Evolutionary conservation across 1,140 invertebrate species (phyloP).

Genomic region (Hycleus phaleratus): DNA sequence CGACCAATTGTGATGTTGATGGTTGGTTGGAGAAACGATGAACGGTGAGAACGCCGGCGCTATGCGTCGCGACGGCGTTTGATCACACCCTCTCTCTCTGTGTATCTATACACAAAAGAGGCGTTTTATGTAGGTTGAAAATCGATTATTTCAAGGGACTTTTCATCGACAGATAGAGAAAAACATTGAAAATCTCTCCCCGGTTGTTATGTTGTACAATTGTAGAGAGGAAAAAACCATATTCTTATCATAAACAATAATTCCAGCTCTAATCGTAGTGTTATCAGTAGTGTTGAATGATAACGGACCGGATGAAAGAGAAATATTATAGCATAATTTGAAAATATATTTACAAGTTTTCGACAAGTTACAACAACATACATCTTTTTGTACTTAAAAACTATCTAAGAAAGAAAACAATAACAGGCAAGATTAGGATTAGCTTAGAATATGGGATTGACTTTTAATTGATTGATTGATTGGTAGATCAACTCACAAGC

Average conservation of each 20-base stretch:
- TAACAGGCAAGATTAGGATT: slow-evolving; percentile 38
- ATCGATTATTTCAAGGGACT: slow-evolving; percentile 20
- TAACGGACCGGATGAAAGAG: background rate
- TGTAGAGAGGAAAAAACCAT: background rate
- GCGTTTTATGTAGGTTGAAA: slow-evolving; percentile 16
- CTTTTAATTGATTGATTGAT: slow-evolving; percentile 14
- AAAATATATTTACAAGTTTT: slow-evolving; percentile 39
- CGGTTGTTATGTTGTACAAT: too few relatives aligned
- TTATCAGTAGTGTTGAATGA: background rate
- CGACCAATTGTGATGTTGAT: background rate
- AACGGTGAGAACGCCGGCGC: background rate
- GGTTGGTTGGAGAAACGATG: background rate
- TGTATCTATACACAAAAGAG: background rate
- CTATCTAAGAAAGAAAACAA: slow-evolving; percentile 35
- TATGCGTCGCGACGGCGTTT: background rate
- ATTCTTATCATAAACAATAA: background rate
- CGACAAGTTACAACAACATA: slow-evolving; percentile 38
- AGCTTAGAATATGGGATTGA: slow-evolving; percentile 30
- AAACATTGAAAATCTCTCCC: too few relatives aligned
- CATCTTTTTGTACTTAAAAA: slow-evolving; percentile 34
- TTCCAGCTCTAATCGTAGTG: background rate
- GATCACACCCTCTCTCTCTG: background rate
- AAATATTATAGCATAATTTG: slow-evolving; percentile 25
- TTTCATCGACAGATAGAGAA: too few relatives aligned
- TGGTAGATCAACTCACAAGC: slow-evolving; percentile 19